Base-by-base conservation (phyloP, 2,113 vertebrate species). In the Podilymbus podiceps region DNA sequence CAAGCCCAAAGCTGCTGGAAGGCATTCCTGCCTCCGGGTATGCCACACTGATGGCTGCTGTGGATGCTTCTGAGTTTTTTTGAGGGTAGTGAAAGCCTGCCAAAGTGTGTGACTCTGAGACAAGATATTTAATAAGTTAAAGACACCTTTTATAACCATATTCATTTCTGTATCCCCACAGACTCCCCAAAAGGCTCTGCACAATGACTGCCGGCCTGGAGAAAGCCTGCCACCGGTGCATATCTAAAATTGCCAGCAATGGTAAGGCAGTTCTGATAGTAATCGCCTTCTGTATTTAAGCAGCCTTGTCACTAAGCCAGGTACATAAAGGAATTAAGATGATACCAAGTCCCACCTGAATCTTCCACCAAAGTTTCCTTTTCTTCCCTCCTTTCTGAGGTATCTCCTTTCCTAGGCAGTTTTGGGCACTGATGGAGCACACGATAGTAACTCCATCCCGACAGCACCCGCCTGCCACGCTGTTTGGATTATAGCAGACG, bases 191-290 rank as follows among this genome's bases (percentile, higher is more conserved):
- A 42, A 33, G 92, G 47, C 13, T 30, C 79, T 38, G 50, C 53
- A 49, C n/a, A 5, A 98, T 98, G 98, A 82, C 92, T 28, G 98
- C 97, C 0, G 97, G 97, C 62, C 96, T 98, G 79, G 98, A 98
- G 94, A 98, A 98, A 96, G 96, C 96, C 18, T 98, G 97, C 59
- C 98, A 98, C 85, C 76, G 19, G 8, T 98, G 96, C 94, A 97
- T 98, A 88, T 98, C 97, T 7, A 97, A 97, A 84, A 98, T 97
- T 38, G 97, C 98, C 96, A 98, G 97, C 95, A 97, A 97, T 53
- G 97, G 98, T 98, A 97, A 98, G 98, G 74, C 56, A 85, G 22
- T 46, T 66, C 77, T 77, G 81, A 67, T 23, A 49, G 58, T 6
- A 15, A 53, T 8, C 5, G 0, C 17, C 35, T 35, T 12, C 38